Conservation (phyloP, 2,113 vertebrate species). For the Gavialis gangeticus region DNA sequence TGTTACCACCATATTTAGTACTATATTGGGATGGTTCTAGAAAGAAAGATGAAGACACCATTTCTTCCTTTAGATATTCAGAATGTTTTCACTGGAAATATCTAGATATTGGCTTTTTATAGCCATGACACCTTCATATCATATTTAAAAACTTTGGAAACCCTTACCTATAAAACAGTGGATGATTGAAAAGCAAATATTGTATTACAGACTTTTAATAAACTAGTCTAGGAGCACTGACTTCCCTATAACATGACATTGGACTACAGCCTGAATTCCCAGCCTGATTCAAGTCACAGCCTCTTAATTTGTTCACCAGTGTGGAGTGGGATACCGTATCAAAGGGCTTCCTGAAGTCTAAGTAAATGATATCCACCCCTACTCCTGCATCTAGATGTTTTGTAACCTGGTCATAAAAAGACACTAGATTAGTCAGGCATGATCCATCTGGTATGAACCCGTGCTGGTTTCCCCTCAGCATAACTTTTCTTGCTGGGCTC, state of each 20-base stretch:
- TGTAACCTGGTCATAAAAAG: no score
- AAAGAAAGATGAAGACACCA: not conserved
- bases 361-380: no score
- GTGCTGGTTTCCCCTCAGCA: no score
- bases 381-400: no score
- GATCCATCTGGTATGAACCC: no score
- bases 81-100: not conserved
- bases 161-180: not conserved
- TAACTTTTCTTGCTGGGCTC: no score
- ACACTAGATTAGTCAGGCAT: no score
- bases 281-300: not conserved
- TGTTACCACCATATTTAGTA: not conserved
- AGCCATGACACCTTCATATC: not conserved
- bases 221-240: not conserved
- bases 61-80: not conserved
- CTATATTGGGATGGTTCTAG: no score
- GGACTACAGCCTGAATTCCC: conserved; percentile 19
- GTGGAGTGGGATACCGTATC: not conserved
- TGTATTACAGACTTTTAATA: not conserved
- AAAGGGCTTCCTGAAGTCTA: no score
- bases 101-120: not conserved
- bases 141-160: conserved; percentile 8
- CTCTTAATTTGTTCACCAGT: no score
- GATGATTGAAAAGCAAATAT: not conserved
- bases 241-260: conserved; percentile 30